Evolutionary conservation across 2,113 vertebrate genomes (phyloP).

Genomic region (Paedocypris sp.): DNA sequence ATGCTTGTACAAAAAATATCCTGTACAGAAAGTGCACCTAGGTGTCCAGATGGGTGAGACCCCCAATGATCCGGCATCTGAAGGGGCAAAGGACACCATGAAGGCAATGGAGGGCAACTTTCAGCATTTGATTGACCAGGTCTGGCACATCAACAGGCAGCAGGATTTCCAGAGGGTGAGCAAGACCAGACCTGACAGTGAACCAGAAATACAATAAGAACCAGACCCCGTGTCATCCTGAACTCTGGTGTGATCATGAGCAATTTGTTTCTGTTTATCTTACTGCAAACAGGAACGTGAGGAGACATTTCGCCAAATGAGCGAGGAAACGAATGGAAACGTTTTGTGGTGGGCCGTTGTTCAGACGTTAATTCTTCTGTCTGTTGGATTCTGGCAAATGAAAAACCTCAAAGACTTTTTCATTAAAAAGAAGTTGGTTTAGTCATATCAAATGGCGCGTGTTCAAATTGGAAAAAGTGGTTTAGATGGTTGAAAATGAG

Average conservation of each 20-base stretch:
- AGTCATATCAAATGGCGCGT: constrained; percentile 28
- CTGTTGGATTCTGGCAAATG: constrained; percentile 81
- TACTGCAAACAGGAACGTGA: constrained; percentile 67
- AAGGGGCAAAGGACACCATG: constrained; percentile 73
- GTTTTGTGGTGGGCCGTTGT: constrained; percentile 80
- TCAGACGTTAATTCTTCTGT: constrained; percentile 72
- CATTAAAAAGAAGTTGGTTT: constrained; percentile 83
- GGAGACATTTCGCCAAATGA: constrained; percentile 75
- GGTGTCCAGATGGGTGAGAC: constrained; percentile 79
- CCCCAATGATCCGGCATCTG: constrained; percentile 49
- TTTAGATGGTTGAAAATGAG: too few species aligned
- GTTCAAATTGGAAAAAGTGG: too few species aligned
- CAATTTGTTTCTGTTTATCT: constrained; percentile 14
- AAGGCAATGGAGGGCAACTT: constrained; percentile 62
- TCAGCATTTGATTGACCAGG: constrained; percentile 68
- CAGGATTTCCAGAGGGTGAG: constrained; percentile 82
- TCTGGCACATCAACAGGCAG: constrained; percentile 68
- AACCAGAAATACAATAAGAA: background rate
- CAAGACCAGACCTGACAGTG: background rate
- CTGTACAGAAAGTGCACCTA: constrained; percentile 72
- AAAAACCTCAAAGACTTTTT: constrained; percentile 83
- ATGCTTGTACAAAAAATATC: background rate
- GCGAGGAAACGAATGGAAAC: constrained; percentile 75
- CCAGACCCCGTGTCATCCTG: background rate
- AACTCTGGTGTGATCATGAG: background rate